Conservation (phyloP, 1,140 invertebrate species). For the Pseudomyrmex pallidus region DNA sequence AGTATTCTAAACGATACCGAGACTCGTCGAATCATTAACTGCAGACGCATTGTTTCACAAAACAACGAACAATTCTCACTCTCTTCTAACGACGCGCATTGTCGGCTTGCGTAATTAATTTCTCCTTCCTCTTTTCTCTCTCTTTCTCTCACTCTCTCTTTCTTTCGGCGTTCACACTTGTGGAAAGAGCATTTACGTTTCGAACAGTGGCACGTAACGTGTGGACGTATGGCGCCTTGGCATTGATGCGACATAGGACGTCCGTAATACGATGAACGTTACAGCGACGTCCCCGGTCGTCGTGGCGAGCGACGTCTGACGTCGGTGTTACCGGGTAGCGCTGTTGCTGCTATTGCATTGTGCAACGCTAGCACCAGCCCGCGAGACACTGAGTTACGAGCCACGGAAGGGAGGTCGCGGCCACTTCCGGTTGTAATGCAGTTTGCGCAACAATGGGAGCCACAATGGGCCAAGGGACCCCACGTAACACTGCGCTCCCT, state of each 20-base stretch:
- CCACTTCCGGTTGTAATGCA: slow-evolving; percentile 85
- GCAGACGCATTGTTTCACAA: background rate
- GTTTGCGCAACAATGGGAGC: slow-evolving; percentile 83
- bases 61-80: background rate
- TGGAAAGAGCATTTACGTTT: background rate
- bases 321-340: slow-evolving; percentile 63
- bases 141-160: too few relatives aligned
- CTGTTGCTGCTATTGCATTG: slow-evolving; percentile 67
- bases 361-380: slow-evolving; percentile 74
- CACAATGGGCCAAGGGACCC: slow-evolving; percentile 80
- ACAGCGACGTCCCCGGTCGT: slow-evolving; percentile 7
- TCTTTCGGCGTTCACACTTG: background rate
- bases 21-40: background rate
- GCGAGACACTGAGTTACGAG: slow-evolving; percentile 84
- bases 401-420: slow-evolving; percentile 83
- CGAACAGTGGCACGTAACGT: slow-evolving; percentile 21
- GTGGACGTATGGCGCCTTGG: slow-evolving; percentile 12
- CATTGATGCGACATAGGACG: slow-evolving; percentile 52
- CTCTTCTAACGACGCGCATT: slow-evolving; percentile 4
- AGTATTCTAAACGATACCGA: background rate
- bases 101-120: slow-evolving; percentile 42
- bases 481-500: slow-evolving; percentile 70
- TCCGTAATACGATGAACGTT: slow-evolving; percentile 46
- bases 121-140: background rate
- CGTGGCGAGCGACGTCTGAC: slow-evolving; percentile 52